These are phyloP conservation scores for Chrysemys picta DNA, from an alignment of 2,113 vertebrate genomes.

Conservation along the genomic window DNA sequence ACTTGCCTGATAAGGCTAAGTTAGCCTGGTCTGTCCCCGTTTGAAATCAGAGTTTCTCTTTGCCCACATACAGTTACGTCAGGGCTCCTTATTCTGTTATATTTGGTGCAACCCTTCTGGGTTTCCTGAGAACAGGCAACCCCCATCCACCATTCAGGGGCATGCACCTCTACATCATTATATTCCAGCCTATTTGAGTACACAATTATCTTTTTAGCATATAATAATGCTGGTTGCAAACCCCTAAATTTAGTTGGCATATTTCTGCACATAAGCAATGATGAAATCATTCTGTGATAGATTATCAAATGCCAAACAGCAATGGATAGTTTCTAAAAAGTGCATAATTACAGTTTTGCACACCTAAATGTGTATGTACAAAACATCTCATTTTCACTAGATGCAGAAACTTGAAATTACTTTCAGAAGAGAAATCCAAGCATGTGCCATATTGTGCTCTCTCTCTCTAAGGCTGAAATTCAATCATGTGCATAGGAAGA, in stretches of 20 bases:
- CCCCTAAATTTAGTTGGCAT: slow-evolving; percentile 30
- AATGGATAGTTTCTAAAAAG: neutral
- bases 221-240: neutral
- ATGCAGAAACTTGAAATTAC: neutral
- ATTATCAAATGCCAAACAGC: slow-evolving; percentile 33
- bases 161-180: too few species aligned
- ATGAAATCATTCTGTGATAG: slow-evolving; percentile 26
- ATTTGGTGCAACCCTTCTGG: too few species aligned
- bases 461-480: neutral
- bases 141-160: too few species aligned
- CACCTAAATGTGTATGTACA: neutral
- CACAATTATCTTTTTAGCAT: slow-evolving; percentile 22
- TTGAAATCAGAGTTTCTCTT: too few species aligned
- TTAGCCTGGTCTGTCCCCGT: too few species aligned
- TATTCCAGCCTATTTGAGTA: neutral
- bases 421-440: too few species aligned
- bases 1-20: too few species aligned
- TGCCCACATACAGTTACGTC: too few species aligned
- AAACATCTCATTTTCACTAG: slow-evolving; percentile 35
- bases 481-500: neutral
- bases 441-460: neutral
- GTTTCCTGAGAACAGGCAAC: too few species aligned
- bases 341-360: slow-evolving; percentile 30
- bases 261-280: slow-evolving; percentile 12
- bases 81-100: too few species aligned